phyloP scores from a whole-genome alignment of 1,140 invertebrate species.

The Nomia melanderi region DNA sequence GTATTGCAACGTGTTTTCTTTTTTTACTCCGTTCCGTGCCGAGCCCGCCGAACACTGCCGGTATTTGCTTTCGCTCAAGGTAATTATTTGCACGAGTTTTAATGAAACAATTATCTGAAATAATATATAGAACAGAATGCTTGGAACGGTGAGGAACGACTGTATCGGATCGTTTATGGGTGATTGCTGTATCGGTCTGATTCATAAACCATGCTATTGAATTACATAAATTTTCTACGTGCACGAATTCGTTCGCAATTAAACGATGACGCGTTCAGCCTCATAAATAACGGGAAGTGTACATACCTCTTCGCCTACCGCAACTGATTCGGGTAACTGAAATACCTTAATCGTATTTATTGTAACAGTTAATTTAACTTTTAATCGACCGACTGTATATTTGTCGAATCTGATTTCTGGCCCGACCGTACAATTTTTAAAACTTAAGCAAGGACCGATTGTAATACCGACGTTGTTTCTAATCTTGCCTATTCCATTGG shows the following conservation, averaged over 20 bases:
- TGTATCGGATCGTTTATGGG: constrained; percentile 3
- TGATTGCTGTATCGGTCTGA: not conserved
- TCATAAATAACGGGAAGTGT: not conserved
- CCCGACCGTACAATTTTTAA: too few species aligned
- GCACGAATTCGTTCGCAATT: constrained; percentile 5
- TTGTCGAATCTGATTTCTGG: too few species aligned
- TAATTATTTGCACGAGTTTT: constrained; percentile 42
- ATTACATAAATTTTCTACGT: constrained; percentile 18
- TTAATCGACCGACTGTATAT: too few species aligned
- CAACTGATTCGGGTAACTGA: not conserved
- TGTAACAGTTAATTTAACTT: not conserved
- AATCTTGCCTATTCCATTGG: too few species aligned
- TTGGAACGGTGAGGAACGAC: not conserved
- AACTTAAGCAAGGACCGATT: too few species aligned
- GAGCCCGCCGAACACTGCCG: not conserved
- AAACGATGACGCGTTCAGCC: not conserved
- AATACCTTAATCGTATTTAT: not conserved
- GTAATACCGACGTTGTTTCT: too few species aligned
- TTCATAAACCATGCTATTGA: constrained; percentile 4
- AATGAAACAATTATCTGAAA: constrained; percentile 47
- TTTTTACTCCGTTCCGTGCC: too few species aligned
- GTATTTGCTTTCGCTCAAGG: constrained; percentile 16
- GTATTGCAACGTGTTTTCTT: constrained; percentile 1
- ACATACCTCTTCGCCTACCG: not conserved
- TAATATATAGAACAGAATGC: constrained; percentile 38